Evolutionary conservation across 1,140 invertebrate species (phyloP).

Genomic region (Melipona quadrifasciata): DNA sequence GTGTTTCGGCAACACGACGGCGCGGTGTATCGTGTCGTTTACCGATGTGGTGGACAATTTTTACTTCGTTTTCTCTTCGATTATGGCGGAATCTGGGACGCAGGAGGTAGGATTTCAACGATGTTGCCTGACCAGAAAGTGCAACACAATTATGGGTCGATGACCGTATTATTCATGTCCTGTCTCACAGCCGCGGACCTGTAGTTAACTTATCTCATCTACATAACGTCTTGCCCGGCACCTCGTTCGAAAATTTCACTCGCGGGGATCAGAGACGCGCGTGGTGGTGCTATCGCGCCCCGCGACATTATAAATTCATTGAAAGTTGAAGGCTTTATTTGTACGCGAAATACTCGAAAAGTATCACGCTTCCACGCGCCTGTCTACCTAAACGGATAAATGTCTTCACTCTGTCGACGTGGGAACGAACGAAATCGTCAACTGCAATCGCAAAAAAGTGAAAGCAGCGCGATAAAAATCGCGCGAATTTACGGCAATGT

Average conservation of each 20-base stretch:
- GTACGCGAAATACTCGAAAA: background rate
- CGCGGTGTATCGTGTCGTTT: background rate
- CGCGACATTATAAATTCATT: slow-evolving; percentile 45
- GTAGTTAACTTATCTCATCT: slow-evolving; percentile 76
- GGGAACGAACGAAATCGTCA: slow-evolving; percentile 16
- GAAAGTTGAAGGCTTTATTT: slow-evolving; percentile 40
- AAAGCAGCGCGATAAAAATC: slow-evolving; percentile 17
- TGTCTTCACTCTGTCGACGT: background rate
- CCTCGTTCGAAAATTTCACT: slow-evolving; percentile 55
- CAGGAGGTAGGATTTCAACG: slow-evolving; percentile 61
- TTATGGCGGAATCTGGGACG: slow-evolving; percentile 65
- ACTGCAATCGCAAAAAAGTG: background rate
- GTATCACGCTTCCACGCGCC: background rate
- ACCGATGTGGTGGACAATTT: slow-evolving; percentile 26
- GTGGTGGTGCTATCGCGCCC: slow-evolving; percentile 15
- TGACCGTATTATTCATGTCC: slow-evolving; percentile 74
- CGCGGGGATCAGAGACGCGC: slow-evolving; percentile 43
- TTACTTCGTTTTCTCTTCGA: slow-evolving; percentile 46
- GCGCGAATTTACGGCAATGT: background rate
- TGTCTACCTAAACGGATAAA: background rate
- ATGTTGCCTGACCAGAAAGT: slow-evolving; percentile 73
- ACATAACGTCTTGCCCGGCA: slow-evolving; percentile 68
- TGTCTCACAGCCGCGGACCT: slow-evolving; percentile 68
- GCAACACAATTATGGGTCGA: slow-evolving; percentile 76
- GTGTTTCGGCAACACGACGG: background rate